A percentile compares a stretch with the other conserved stretches of the same genome.
These are phyloP conservation scores for Pachypanchax playfairii DNA, from an alignment of 2,113 vertebrate genomes.

Conservation along the genomic window DNA sequence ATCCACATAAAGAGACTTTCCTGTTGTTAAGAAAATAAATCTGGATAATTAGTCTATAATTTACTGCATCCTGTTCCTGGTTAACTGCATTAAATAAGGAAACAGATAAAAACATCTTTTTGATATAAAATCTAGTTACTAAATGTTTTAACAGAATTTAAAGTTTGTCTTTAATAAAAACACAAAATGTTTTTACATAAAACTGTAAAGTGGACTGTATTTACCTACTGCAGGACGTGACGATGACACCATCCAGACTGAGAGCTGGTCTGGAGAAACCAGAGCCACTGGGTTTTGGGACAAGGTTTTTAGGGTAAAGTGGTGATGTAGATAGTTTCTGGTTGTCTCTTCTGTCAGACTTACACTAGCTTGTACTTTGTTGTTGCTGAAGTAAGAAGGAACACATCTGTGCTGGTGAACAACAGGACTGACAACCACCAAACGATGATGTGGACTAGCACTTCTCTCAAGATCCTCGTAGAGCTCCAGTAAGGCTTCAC, in stretches of 20 bases:
- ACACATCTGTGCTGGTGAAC: constrained; percentile 78
- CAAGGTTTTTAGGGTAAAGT: constrained; percentile 50
- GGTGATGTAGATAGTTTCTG: constrained; percentile 67
- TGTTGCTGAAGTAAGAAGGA: constrained; percentile 77
- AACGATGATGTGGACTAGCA: constrained; percentile 59
- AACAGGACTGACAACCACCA: constrained; percentile 75
- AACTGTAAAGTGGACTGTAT: neutral
- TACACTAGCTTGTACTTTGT: constrained; percentile 70
- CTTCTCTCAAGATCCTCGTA: constrained; percentile 69
- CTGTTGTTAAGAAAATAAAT: constrained; percentile 44
- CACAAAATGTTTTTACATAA: too few species aligned
- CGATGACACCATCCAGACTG: constrained; percentile 78
- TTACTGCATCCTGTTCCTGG: too few species aligned
- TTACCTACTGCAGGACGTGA: constrained; percentile 79
- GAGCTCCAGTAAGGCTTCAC: constrained; percentile 68
- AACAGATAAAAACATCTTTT: too few species aligned
- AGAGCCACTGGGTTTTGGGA: constrained; percentile 2
- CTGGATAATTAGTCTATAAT: neutral
- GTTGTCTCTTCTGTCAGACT: constrained; percentile 31
- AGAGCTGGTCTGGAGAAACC: constrained; percentile 70
- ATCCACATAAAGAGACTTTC: constrained; percentile 79
- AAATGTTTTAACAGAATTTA: too few species aligned
- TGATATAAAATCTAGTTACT: too few species aligned
- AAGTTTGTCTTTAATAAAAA: too few species aligned
- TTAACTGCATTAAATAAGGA: too few species aligned